Base-by-base conservation (phyloP, 2,797 vertebrate species). In the Vultur gryphus region DNA sequence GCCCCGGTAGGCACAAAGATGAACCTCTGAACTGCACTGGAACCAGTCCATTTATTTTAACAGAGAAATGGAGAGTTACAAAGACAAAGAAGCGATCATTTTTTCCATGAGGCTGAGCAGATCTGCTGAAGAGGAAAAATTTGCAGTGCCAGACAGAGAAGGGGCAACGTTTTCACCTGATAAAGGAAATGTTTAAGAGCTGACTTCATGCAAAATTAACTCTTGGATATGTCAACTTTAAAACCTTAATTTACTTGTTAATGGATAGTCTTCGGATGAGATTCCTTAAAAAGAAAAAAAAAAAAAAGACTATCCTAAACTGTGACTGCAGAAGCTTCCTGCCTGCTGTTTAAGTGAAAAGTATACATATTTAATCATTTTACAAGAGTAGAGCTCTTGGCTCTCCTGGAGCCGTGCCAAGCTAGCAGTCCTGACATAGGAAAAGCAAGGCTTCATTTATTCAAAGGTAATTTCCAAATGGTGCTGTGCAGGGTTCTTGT, bases 121-220 rank as follows among this genome's bases (percentile, higher is more conserved):
- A 94, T 94, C 94, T 0, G 11, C 81, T 65, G 52, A 93, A 96
- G 93, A 88, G 87, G 85, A 94, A 97, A 95, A 95, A 72, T 67
- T 87, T 0, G 0, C 75, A 67, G 89, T 94, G 93, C 96, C 97
- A 97, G 94, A 97, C 89, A 93, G 93, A 95, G 93, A 96, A 96
- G 95, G 94, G 93, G 93, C 95, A 97, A 87, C 43, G 18, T 84
- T 97, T 96, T 95, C 80, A 86, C 84, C 90, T 97, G 93, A 97
- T 93, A 96, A 97, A 97, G 94, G 97, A 97, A 93, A 97, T 97
- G 90, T 97, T 95, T 94, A 80, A 96, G 87, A 92, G 91, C 77
- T 97, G 96, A 97, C 95, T 94, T 98, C 86, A 97, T 95, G 55
- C 75, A 97, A 96, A 97, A 96, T 97, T 95, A 97, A 95, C 88